Conservation (phyloP, 2,797 vertebrate species). For the Poeciliopsis gracilis region DNA sequence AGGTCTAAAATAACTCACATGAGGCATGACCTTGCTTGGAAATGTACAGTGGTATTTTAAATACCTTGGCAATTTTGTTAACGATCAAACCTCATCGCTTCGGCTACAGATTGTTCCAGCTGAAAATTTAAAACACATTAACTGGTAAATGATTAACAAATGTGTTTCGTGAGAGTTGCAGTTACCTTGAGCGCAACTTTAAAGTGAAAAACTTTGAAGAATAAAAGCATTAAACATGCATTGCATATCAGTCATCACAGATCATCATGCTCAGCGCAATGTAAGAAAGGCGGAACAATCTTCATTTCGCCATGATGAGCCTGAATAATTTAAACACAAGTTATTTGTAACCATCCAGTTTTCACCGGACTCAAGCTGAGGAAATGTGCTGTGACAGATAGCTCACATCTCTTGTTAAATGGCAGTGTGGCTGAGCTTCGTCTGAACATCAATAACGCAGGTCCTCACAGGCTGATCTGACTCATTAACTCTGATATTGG, state of each 20-base stretch:
- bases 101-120: background rate
- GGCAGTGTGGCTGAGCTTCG: slow-evolving; percentile 43
- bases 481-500: slow-evolving; percentile 63
- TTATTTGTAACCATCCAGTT: slow-evolving; percentile 71
- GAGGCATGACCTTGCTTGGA: background rate
- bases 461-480: slow-evolving; percentile 52
- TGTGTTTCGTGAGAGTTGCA: background rate
- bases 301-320: slow-evolving; percentile 43
- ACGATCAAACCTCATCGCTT: background rate
- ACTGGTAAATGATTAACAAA: background rate
- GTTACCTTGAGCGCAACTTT: slow-evolving; percentile 28
- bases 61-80: background rate
- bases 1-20: background rate
- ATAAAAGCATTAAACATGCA: slow-evolving; percentile 57
- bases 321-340: slow-evolving; percentile 51
- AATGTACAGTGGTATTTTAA: background rate
- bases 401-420: slow-evolving; percentile 63
- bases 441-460: slow-evolving; percentile 67
- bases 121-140: background rate
- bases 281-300: slow-evolving; percentile 42
- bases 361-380: slow-evolving; percentile 40
- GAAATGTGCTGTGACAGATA: slow-evolving; percentile 65
- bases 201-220: background rate
- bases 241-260: slow-evolving; percentile 40
- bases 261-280: slow-evolving; percentile 39